Evolutionary conservation across 2,888 invertebrate species (phyloP).

Genomic region (Tachina lurida): DNA sequence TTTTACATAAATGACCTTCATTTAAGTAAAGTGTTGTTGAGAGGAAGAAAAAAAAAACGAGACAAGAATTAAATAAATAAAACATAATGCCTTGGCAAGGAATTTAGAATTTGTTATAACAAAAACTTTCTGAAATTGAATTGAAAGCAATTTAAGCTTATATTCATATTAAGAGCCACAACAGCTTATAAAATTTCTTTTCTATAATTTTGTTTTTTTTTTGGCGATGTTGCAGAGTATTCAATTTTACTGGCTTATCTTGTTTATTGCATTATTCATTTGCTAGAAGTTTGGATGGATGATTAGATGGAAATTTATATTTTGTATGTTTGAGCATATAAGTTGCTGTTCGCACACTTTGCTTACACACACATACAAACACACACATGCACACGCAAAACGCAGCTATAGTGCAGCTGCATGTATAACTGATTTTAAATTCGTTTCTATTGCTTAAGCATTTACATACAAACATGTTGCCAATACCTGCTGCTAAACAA

Average conservation of each 20-base stretch:
- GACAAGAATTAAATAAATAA: slow-evolving; percentile 12
- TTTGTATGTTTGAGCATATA: slow-evolving; percentile 4
- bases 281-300: slow-evolving; percentile 14
- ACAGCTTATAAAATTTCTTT: background rate
- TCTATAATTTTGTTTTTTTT: background rate
- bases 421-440: slow-evolving; percentile 44
- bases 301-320: slow-evolving; percentile 15
- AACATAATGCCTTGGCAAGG: slow-evolving; percentile 15
- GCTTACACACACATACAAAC: background rate
- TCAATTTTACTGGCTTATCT: slow-evolving; percentile 29
- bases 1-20: slow-evolving; percentile 57
- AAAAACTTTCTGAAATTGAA: slow-evolving; percentile 26
- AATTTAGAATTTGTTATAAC: background rate
- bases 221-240: background rate
- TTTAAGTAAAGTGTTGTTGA: slow-evolving; percentile 29
- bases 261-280: slow-evolving; percentile 53
- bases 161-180: slow-evolving; percentile 5
- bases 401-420: background rate
- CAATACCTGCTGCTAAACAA: slow-evolving; percentile 14
- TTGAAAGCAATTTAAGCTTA: slow-evolving; percentile 21
- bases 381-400: background rate
- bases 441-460: slow-evolving; percentile 6
- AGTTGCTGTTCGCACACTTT: background rate
- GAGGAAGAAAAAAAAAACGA: background rate
- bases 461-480: slow-evolving; percentile 8